phyloP scores from a whole-genome alignment of 2,888 invertebrate genomes.

The Pyrochroa serraticornis region DNA sequence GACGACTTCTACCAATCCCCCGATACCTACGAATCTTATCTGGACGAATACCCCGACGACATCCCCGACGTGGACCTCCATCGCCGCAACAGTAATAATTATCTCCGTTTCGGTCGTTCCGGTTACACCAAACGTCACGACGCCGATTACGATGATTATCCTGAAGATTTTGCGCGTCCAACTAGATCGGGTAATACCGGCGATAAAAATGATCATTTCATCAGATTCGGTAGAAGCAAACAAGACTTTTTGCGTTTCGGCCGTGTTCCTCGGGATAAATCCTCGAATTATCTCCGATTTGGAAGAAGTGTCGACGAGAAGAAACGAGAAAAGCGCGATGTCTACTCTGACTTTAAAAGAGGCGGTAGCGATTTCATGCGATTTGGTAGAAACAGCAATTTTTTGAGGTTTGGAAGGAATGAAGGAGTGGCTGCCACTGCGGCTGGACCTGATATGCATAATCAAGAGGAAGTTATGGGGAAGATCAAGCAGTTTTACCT shows the following conservation, averaged over 20 bases:
- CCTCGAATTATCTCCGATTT: slow-evolving; percentile 35
- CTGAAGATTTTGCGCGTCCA: slow-evolving; percentile 38
- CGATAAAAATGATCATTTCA: slow-evolving; percentile 45
- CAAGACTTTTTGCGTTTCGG: slow-evolving; percentile 37
- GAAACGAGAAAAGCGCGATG: slow-evolving; percentile 38
- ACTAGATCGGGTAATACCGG: slow-evolving; percentile 37
- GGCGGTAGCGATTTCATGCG: slow-evolving; percentile 37
- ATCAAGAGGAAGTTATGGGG: slow-evolving; percentile 3
- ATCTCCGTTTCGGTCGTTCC: slow-evolving; percentile 40
- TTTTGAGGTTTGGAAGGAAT: slow-evolving; percentile 44
- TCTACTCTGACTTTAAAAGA: slow-evolving; percentile 10
- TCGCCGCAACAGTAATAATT: slow-evolving; percentile 31
- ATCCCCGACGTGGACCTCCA: slow-evolving; percentile 29
- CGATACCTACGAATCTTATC: slow-evolving; percentile 7
- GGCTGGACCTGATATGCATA: neutral
- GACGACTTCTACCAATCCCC: slow-evolving; percentile 33
- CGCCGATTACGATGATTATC: slow-evolving; percentile 32
- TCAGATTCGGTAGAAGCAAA: slow-evolving; percentile 44
- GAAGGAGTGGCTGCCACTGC: slow-evolving; percentile 18
- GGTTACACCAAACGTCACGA: slow-evolving; percentile 14
- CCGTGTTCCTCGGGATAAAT: slow-evolving; percentile 20
- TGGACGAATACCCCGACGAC: slow-evolving; percentile 26
- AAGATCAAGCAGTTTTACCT: slow-evolving; percentile 12
- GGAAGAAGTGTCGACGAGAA: slow-evolving; percentile 25
- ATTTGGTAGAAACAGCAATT: slow-evolving; percentile 46